Base-by-base conservation (phyloP, 2,888 invertebrate genomes). In the Synergus japonicus region DNA sequence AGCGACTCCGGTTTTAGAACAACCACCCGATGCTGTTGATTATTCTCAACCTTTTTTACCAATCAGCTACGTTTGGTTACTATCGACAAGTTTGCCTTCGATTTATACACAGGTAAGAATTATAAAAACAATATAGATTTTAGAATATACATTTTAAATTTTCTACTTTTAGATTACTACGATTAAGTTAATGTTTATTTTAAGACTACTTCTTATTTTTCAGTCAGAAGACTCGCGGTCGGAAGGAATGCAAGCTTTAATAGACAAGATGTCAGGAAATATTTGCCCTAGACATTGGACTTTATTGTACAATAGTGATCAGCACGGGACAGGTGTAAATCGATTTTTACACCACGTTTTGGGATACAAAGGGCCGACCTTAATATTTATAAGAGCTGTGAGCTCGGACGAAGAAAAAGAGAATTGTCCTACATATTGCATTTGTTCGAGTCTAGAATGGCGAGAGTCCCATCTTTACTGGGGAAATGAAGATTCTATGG, bases 261-360 rank as follows among this genome's bases (percentile, higher is more conserved):
- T 91, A 81, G 85, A 89, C 5, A 91, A 89, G 79, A 87, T 91
- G 86, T 86, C 88, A 29, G 93, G 93, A 29, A 90, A 88, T 63
- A 90, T 92, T 12, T 93, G 92, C 82, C 93, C 93, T 4, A 96
- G 96, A 79, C 97, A 97, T 92, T 98, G 98, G 98, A 94, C 95
- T 77, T 93, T 96, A 82, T 93, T 98, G 77, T 98, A 98, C 93
- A 95, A 96, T 88, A 96, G 97, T 78, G 95, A 95, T 87, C 95
- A 96, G 81, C 97, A 97, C 92, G 98, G 98, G 0, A 93, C 96
- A n/a, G 98, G 97, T 43, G 94, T 96, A 79, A 98, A 98, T 93
- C 94, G 97, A 85, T 98, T 98, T 92, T 93, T 97, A 86, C 97
- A 97, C 90, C 98, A 98, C 93, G 96, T 98, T 5, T 94, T 97